Conservation (phyloP, 2,113 vertebrate species). For the Phyllostomus discolor region DNA sequence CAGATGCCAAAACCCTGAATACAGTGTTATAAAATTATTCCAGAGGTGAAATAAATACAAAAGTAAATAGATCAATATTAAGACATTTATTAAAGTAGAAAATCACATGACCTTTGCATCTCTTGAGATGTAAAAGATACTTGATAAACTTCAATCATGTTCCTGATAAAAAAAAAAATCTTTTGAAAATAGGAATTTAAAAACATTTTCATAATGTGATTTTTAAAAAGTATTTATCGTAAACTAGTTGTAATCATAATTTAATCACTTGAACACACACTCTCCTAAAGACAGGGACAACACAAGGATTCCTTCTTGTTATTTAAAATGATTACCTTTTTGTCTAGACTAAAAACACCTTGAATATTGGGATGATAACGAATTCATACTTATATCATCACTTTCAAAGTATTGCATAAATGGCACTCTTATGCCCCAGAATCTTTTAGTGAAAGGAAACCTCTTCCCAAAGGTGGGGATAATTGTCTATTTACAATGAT, state of each 20-base stretch:
- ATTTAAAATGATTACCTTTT: conserved; percentile 1
- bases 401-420: background rate
- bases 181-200: background rate
- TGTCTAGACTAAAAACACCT: background rate
- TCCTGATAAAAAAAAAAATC: conserved; percentile 51
- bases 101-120: background rate
- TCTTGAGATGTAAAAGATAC: conserved; percentile 25
- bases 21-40: background rate
- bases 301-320: background rate
- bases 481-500: background rate
- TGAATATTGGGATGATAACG: background rate
- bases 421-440: background rate
- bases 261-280: background rate
- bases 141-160: background rate
- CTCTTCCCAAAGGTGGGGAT: background rate
- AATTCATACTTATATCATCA: background rate
- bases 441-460: background rate
- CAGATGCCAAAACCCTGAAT: background rate
- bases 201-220: background rate
- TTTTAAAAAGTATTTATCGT: background rate
- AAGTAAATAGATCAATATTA: conserved; percentile 12
- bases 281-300: background rate
- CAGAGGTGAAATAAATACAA: background rate
- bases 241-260: background rate
- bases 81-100: conserved; percentile 47